Conservation (phyloP, 2,113 vertebrate genomes). For the Paradoxurus hermaphroditus region DNA sequence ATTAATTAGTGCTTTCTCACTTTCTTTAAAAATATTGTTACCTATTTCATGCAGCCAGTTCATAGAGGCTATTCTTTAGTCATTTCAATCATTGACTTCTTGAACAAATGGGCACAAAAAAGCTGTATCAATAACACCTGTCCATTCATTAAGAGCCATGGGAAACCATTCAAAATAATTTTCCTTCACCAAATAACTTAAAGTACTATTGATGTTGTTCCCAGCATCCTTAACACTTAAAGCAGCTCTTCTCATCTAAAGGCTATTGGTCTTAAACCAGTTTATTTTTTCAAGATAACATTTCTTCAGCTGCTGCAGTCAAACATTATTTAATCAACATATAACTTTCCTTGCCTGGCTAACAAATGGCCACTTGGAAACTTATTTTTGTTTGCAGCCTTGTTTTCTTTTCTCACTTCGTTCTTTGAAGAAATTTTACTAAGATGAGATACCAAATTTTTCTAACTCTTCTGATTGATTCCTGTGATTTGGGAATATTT, state of each 20-base stretch:
- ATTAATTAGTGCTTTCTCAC: neutral
- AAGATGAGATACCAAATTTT: neutral
- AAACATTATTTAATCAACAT: neutral
- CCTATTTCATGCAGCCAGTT: neutral
- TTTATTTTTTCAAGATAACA: neutral
- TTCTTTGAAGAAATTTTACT: neutral
- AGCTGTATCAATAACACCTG: neutral
- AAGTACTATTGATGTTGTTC: neutral
- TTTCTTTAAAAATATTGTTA: neutral
- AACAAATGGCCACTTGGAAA: neutral
- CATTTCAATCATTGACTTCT: neutral
- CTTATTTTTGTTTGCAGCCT: neutral
- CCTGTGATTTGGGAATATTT: neutral
- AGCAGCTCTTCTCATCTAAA: neutral
- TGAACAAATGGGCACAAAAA: neutral
- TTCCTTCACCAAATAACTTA: neutral
- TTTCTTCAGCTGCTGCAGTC: neutral
- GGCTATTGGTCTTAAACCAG: neutral
- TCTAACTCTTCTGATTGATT: neutral
- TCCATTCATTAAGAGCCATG: neutral
- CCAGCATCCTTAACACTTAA: neutral
- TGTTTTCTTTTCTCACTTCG: neutral
- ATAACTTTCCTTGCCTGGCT: neutral
- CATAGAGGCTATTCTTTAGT: neutral
- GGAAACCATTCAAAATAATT: neutral